These are phyloP conservation scores for Diadumene lineata DNA, from an alignment of 92 coral and sea anemone species.

Conservation along the genomic window DNA sequence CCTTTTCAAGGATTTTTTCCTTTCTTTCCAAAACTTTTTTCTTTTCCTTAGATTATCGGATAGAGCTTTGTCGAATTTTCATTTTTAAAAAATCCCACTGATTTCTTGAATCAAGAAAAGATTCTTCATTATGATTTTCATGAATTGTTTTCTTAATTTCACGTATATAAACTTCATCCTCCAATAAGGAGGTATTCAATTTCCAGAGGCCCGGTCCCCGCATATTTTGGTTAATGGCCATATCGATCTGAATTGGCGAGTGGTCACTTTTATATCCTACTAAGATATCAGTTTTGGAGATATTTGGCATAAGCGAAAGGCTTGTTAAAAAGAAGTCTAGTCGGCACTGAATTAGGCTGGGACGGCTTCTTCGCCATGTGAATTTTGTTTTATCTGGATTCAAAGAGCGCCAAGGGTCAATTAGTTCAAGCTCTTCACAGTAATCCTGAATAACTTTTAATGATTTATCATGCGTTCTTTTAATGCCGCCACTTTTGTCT, in stretches of 20 bases:
- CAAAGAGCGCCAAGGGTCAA: conserved; percentile 6
- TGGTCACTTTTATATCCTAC: conserved; percentile 2
- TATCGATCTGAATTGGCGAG: not conserved
- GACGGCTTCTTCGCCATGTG: conserved; percentile 5
- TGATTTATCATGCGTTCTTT: not conserved
- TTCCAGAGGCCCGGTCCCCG: conserved; percentile 22
- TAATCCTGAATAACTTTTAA: conserved; percentile 1
- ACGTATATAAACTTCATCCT: not conserved
- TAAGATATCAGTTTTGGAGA: not conserved
- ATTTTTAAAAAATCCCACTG: conserved; percentile 28
- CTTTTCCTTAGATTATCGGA: conserved; percentile 17
- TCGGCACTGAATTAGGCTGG: conserved; percentile 5
- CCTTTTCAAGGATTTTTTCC: too few species aligned
- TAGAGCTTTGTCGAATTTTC: conserved; percentile 7
- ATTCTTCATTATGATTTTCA: not conserved
- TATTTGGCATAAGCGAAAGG: not conserved
- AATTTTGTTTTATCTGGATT: conserved; percentile 11
- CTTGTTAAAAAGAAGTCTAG: conserved; percentile 8
- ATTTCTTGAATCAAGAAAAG: not conserved
- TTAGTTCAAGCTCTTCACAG: conserved; percentile 3
- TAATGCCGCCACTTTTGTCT: too few species aligned
- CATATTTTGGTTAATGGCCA: not conserved
- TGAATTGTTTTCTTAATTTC: not conserved
- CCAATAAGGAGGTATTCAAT: not conserved
- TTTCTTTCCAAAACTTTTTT: not conserved